Percentiles rank a stretch among this genome's conserved stretches.
Conservation (phyloP, 2,113 vertebrate genomes). For the Dipodomys merriami region DNA sequence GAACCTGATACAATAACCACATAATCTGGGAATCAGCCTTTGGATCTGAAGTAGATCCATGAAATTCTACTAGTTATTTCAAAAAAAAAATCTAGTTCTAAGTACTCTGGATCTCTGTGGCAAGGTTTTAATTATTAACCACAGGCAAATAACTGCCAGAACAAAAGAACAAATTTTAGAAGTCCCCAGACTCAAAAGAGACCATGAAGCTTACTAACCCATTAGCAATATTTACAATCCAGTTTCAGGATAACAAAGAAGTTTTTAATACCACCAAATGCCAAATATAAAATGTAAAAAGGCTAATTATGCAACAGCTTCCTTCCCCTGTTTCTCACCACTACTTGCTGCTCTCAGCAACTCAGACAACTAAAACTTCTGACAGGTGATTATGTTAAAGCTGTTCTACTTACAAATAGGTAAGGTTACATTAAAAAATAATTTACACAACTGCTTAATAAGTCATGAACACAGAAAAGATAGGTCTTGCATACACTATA, state of each 20-base stretch:
- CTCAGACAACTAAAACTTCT: constrained; percentile 54
- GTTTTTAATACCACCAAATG: neutral
- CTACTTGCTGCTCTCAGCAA: constrained; percentile 29
- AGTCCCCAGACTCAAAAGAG: constrained; percentile 42
- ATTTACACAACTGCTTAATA: constrained; percentile 47
- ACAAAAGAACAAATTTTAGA: constrained; percentile 59
- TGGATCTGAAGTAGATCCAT: constrained; percentile 18
- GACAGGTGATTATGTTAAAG: constrained; percentile 24
- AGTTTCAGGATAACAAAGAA: constrained; percentile 5
- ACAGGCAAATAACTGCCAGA: constrained; percentile 44
- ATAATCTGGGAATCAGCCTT: constrained; percentile 37
- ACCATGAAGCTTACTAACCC: neutral
- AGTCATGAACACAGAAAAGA: constrained; percentile 33
- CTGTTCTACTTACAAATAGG: constrained; percentile 51
- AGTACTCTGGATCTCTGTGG: constrained; percentile 26
- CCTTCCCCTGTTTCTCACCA: neutral
- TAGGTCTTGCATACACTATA: constrained; percentile 7
- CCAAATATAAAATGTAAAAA: neutral
- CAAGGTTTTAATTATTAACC: constrained; percentile 74
- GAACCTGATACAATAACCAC: constrained; percentile 19
- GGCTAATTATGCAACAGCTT: constrained; percentile 42
- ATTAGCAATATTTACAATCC: neutral
- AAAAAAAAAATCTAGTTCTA: constrained; percentile 68
- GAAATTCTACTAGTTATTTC: constrained; percentile 26
- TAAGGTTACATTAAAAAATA: constrained; percentile 34